Percentiles rank a stretch among this genome's conserved stretches.
Conservation (phyloP, 2,888 invertebrate genomes). For the Drosophila testacea region DNA sequence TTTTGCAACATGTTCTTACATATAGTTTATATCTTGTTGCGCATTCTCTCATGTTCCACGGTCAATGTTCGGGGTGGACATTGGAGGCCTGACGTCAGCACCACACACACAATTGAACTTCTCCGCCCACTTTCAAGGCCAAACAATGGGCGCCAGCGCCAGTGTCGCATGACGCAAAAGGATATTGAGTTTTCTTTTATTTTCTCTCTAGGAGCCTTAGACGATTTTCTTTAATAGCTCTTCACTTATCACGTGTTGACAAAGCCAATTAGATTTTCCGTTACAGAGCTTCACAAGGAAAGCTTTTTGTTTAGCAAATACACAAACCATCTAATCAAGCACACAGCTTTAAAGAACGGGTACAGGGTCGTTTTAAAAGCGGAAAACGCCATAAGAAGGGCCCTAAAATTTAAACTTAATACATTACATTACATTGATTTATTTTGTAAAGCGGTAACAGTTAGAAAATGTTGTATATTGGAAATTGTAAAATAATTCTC, state of each 20-base stretch:
- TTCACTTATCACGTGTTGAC: slow-evolving; percentile 67
- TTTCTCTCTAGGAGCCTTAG: slow-evolving; percentile 44
- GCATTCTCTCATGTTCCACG: slow-evolving; percentile 70
- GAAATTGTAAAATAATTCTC: no score
- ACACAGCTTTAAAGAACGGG: neutral
- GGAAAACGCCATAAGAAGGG: neutral
- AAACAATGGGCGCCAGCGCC: slow-evolving; percentile 62
- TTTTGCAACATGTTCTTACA: slow-evolving; percentile 6
- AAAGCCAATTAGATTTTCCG: slow-evolving; percentile 60
- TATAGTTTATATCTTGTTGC: slow-evolving; percentile 68
- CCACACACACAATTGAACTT: slow-evolving; percentile 20
- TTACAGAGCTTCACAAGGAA: slow-evolving; percentile 39
- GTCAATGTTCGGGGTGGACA: slow-evolving; percentile 61
- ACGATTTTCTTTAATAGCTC: slow-evolving; percentile 40
- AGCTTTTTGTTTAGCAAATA: slow-evolving; percentile 54
- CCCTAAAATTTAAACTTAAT: neutral
- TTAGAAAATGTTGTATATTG: no score
- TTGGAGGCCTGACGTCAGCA: slow-evolving; percentile 66
- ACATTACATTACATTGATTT: no score
- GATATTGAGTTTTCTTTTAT: slow-evolving; percentile 59
- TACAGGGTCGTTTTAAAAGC: neutral
- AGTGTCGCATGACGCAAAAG: slow-evolving; percentile 74
- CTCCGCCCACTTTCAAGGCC: slow-evolving; percentile 65
- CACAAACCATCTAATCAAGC: slow-evolving; percentile 45
- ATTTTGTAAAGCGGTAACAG: no score